Evolutionary conservation across 1,140 invertebrate species (phyloP), one percentile per base, ranked within the genome.

Genomic region (Aricia agestis): DNA sequence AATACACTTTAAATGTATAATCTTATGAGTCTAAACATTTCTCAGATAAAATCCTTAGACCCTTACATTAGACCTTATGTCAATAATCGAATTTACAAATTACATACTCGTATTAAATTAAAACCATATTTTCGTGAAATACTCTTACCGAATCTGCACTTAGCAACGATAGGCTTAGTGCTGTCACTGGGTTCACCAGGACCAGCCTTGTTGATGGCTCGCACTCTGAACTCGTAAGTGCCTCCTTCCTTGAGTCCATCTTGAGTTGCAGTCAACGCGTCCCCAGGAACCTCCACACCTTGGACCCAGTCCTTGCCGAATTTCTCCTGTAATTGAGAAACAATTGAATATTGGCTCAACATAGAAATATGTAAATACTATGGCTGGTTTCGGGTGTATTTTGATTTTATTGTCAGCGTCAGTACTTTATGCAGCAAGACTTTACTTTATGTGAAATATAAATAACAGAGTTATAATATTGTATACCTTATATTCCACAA

Each of bases 191-290:
- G 97, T 92, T 97, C 97, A 83, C 98, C 97, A 83, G 97, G 97
- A 66, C 98, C 98, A 69, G 96, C 98, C 87, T 98, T 98, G 92
- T 99, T 99, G 67, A 99, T 95, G 68, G 99, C 99, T 76, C 97
- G 94, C 59, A 99, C 96, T 75, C 99, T 94, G 92, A 99, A 99
- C 92, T 99, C 98, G 81, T 99, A 99, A 75, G 98, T 97, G 69
- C 95, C 95, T 18, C 98, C 98, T 94, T 99, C 98, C 84, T 98
- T 98, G 11, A 99, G 93, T 9, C 97, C 97, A 80, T 96, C 95
- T 66, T 98, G 95, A 1, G 96, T 98, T 9, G 94, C 96, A 69
- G 93, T 85, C 2, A 95, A 93, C 13, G 95, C 93, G 80, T 97
- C 96, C 5, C 96, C 96, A 31, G 95, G 93, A 52, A 98, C 95